Percentiles rank a stretch among this genome's conserved stretches.
These are phyloP conservation scores for Amaurobius ferox DNA, from an alignment of 2,888 invertebrate species.

Conservation along the genomic window DNA sequence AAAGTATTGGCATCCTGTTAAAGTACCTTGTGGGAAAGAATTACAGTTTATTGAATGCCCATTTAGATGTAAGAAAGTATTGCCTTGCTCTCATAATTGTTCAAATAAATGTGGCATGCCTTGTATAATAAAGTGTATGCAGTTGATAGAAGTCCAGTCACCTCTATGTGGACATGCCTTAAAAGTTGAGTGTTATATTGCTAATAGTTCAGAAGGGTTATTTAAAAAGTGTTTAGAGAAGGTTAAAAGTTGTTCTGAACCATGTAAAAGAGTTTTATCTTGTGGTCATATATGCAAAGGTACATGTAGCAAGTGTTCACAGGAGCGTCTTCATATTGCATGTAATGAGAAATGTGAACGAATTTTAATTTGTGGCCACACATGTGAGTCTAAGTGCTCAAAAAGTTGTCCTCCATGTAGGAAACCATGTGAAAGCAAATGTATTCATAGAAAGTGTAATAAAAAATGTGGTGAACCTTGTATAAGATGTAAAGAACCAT, in stretches of 20 bases:
- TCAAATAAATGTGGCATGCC: slow-evolving; percentile 77
- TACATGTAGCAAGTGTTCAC: slow-evolving; percentile 77
- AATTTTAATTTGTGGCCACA: slow-evolving; percentile 77
- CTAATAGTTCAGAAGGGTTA: slow-evolving; percentile 16
- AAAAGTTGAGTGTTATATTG: slow-evolving; percentile 30
- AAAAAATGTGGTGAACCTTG: slow-evolving; percentile 76
- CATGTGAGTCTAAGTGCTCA: slow-evolving; percentile 77
- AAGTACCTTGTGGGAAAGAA: background rate
- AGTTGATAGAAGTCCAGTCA: slow-evolving; percentile 23
- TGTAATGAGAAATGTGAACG: slow-evolving; percentile 76
- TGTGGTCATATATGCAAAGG: slow-evolving; percentile 77
- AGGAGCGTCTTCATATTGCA: slow-evolving; percentile 77
- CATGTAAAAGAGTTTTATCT: slow-evolving; percentile 74
- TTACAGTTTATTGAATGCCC: background rate
- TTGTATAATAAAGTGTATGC: slow-evolving; percentile 73
- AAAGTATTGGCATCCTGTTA: background rate
- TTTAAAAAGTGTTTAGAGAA: no score
- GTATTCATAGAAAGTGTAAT: slow-evolving; percentile 76
- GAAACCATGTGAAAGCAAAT: slow-evolving; percentile 76
- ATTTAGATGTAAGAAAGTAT: slow-evolving; percentile 54
- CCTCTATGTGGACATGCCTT: slow-evolving; percentile 49
- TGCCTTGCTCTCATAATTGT: slow-evolving; percentile 77
- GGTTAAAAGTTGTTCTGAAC: slow-evolving; percentile 17
- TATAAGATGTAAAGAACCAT: slow-evolving; percentile 76
- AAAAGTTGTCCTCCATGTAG: slow-evolving; percentile 77